Evolutionary conservation across 1,140 invertebrate species (phyloP).

Genomic region (Drosophila albomicans): DNA sequence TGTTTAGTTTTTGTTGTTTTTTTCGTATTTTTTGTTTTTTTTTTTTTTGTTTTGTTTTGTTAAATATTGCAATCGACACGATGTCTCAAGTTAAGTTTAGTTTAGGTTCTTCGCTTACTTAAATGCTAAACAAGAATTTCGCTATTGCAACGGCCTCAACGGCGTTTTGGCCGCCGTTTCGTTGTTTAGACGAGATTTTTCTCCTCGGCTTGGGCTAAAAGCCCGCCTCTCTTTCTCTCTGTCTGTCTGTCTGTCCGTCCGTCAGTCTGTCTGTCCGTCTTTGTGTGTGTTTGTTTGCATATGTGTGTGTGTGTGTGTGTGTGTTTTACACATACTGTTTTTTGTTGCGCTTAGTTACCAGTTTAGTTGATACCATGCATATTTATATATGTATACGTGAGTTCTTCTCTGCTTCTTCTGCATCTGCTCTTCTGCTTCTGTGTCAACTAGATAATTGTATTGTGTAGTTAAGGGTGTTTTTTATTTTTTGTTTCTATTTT

Average conservation of each 20-base stretch:
- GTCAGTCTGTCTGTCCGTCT: constrained; percentile 15
- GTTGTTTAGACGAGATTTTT: constrained; percentile 60
- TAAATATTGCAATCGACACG: constrained; percentile 46
- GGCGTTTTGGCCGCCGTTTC: constrained; percentile 50
- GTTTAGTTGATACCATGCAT: constrained; percentile 69
- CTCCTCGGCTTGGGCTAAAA: constrained; percentile 25
- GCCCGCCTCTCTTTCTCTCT: constrained; percentile 1
- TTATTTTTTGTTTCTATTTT: neutral
- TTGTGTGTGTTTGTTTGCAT: constrained; percentile 16
- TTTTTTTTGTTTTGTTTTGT: constrained; percentile 3
- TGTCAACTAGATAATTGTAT: constrained; percentile 46
- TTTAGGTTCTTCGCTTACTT: constrained; percentile 58
- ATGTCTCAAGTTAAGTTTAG: constrained; percentile 34
- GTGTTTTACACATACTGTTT: constrained; percentile 70
- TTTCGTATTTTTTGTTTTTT: constrained; percentile 21
- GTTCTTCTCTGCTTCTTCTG: constrained; percentile 1
- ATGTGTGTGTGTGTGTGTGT: constrained; percentile 32
- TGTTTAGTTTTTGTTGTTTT: constrained; percentile 27
- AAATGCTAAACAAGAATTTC: constrained; percentile 81
- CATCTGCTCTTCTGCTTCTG: constrained; percentile 31
- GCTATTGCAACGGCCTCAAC: constrained; percentile 67
- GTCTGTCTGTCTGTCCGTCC: constrained; percentile 3
- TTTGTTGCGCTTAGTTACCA: constrained; percentile 80
- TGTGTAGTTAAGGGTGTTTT: constrained; percentile 26
- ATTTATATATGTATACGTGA: constrained; percentile 75